Evolutionary conservation across 1,140 invertebrate genomes (phyloP), one percentile per base, ranked within the genome.

Genomic region (Xylocopa sonorina): DNA sequence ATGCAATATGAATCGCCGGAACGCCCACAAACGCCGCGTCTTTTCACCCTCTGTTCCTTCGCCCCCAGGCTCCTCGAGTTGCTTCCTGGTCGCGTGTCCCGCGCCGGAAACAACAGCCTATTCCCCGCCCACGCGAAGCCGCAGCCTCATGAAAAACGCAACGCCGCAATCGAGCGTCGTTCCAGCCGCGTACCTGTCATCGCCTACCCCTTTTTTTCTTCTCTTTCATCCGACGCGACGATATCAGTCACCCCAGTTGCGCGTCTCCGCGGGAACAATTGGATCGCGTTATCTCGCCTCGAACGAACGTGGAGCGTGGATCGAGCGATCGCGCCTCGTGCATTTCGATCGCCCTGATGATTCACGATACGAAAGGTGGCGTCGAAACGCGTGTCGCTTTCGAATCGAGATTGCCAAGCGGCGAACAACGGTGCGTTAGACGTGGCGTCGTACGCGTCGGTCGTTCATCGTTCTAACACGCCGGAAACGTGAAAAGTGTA

Each of bases 401-500:
- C 4, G 16, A 67, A 57, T 50, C n/a, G 34, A 55, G 43, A 78
- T 72, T 62, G 24, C 24, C 21, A n/a, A 21, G 41, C 24, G 10
- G 18, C 10, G 55, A 27, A n/a, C 32, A 27, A n/a, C 32, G 18
- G 3, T 4, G 21, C 21, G 63, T 29, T 9, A 41, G 55, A 32
- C 66, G 29, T 27, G 1, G n/a, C 64, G 53, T 32, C 34, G 62
- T 6, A 46, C 16, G 9, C 34, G 62, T 38, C 21, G 64, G 32
- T 60, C 58, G 77, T 66, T 80, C 38, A 62, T 75, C 77, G 68
- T 66, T 58, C 60, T 72, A 78, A 64, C 69, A 68, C 75, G 78
- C 67, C 76, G 78, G 80, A 88, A 90, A 85, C 73, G 78, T 85
- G 83, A 88, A 89, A 90, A 88, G 83, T 89, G 79, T 88, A 82